Evolutionary conservation across 35 echinoderm and acorn worm genomes (phyloP).

Genomic region (Lytechinus variegatus): DNA sequence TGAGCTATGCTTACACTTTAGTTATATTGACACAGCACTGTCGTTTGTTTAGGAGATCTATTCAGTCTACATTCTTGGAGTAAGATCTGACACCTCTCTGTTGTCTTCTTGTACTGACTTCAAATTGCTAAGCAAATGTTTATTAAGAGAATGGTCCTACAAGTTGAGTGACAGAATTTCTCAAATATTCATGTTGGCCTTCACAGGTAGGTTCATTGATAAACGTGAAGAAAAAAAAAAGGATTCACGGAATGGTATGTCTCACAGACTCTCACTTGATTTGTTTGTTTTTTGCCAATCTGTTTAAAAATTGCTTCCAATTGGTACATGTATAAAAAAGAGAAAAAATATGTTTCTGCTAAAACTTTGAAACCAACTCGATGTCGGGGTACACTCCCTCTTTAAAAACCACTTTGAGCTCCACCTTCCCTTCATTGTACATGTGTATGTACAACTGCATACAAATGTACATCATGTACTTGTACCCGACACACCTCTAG

Average conservation of each 20-base stretch:
- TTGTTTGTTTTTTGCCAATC: no score
- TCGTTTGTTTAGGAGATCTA: neutral
- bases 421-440: neutral
- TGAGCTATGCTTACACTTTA: neutral
- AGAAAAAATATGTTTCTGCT: neutral
- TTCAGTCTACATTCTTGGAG: neutral
- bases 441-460: no score
- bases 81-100: neutral
- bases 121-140: neutral
- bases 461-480: no score
- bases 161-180: neutral
- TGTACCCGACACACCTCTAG: neutral
- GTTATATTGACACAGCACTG: neutral
- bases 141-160: neutral
- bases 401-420: neutral
- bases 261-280: neutral
- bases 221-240: neutral
- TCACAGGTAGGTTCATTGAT: neutral
- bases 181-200: neutral
- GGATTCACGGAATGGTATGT: neutral
- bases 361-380: neutral
- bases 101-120: neutral
- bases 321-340: no score
- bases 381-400: neutral
- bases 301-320: no score